These are phyloP conservation scores for Antigone vipio DNA, from an alignment of 2,113 vertebrate genomes.

Conservation along the genomic window DNA sequence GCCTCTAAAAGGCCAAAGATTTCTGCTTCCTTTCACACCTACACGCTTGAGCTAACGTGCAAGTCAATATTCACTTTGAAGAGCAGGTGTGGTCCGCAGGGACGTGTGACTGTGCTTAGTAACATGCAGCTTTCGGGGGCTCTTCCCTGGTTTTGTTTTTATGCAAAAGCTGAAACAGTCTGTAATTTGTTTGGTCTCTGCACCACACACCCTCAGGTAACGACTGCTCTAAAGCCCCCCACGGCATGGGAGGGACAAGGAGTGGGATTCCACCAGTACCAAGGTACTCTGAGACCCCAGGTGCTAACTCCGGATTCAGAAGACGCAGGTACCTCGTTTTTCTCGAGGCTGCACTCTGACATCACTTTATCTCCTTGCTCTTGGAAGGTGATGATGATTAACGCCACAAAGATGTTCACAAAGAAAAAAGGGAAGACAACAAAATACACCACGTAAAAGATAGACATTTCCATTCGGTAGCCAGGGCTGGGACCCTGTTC, in stretches of 20 bases:
- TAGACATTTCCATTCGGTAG: conserved; percentile 95
- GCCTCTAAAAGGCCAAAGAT: background rate
- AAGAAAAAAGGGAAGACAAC: conserved; percentile 99
- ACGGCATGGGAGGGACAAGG: rapidly evolving
- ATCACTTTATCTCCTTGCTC: conserved; percentile 97
- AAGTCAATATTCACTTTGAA: background rate
- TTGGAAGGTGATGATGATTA: conserved; percentile 99
- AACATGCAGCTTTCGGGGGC: rapidly evolving
- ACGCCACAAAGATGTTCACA: conserved; percentile 97
- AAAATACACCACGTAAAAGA: conserved; percentile 98
- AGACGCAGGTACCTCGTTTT: conserved; percentile 85
- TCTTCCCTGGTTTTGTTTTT: background rate
- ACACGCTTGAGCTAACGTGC: background rate
- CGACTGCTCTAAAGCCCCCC: background rate
- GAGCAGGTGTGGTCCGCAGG: background rate
- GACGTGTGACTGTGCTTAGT: background rate
- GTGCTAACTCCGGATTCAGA: background rate
- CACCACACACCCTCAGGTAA: background rate
- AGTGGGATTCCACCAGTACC: rapidly evolving
- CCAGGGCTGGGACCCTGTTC: conserved; percentile 93
- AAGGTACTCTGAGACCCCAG: background rate
- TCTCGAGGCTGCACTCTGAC: conserved; percentile 96
- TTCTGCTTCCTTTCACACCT: background rate
- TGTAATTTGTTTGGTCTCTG: background rate
- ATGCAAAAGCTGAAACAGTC: background rate